These are phyloP conservation scores for Scolopax mira DNA, from an alignment of 2,113 vertebrate genomes.

Conservation along the genomic window DNA sequence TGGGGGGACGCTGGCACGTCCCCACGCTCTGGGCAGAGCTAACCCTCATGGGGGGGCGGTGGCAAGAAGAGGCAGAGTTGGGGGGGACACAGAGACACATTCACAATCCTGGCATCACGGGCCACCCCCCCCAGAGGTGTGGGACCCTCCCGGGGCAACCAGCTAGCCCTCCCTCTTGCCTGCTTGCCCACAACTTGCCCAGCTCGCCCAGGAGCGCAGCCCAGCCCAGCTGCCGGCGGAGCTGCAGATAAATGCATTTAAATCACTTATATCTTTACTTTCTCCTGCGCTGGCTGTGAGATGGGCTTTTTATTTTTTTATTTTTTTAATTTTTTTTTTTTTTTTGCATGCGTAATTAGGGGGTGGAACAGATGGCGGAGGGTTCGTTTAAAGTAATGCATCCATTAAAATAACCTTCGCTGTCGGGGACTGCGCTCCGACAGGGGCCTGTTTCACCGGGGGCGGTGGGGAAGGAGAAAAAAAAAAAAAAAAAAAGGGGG, in stretches of 20 bases:
- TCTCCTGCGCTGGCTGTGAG: constrained; percentile 72
- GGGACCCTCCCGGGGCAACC: neutral
- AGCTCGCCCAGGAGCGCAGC: neutral
- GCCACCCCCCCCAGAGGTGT: accelerated
- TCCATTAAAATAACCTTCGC: constrained; percentile 83
- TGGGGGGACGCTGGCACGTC: neutral
- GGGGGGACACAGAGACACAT: too few relatives aligned
- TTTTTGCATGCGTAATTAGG: constrained; percentile 79
- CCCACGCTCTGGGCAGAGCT: constrained; percentile 14
- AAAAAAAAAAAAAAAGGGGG: too few relatives aligned
- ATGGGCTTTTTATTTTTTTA: constrained; percentile 26
- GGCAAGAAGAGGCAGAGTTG: too few relatives aligned
- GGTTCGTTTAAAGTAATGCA: constrained; percentile 83
- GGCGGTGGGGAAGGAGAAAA: neutral
- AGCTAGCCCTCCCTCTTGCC: neutral
- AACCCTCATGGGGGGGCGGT: neutral
- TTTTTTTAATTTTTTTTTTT: constrained; percentile 26
- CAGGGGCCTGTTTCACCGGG: constrained; percentile 27
- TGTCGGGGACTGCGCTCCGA: constrained; percentile 72
- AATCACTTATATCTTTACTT: constrained; percentile 79
- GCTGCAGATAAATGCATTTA: constrained; percentile 75
- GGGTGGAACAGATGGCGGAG: constrained; percentile 82
- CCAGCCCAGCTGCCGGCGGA: constrained; percentile 65
- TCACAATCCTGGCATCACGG: neutral
- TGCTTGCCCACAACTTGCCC: neutral